Evolutionary conservation across 2,797 vertebrate genomes (phyloP), one percentile per base, ranked within the genome.

Genomic region (Tragelaphus eurycerus): DNA sequence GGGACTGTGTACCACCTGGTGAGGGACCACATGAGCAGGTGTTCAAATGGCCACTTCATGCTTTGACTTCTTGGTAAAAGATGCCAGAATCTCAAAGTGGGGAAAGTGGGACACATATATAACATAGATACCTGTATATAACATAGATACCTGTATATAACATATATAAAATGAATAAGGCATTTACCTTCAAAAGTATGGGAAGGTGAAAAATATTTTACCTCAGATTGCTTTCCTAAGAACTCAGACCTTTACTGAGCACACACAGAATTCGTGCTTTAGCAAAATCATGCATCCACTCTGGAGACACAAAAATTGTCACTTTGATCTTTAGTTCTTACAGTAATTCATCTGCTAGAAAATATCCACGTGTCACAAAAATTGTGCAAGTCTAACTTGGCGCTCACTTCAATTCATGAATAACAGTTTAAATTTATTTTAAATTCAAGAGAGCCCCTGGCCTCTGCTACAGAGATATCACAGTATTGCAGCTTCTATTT

Each of bases 331-430:
- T 95, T 87, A n/a, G n/a, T 78, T 67, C 0, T 88, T 84, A 97
- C 93, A 62, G 74, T 1, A 31, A 83, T 60, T 60, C 85, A 67
- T 62, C 95, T 98, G 90, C 94, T 91, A 96, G 84, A 92, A 96
- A 89, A 88, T 60, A 93, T 74, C 74, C 91, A 96, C n/a, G 50
- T 59, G 12, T 85, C 90, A 96, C 76, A 79, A 86, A 96, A 94
- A 87, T 82, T 79, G 71, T 82, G 27, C 86, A 92, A 89, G 76
- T 93, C 81, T 94, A 96, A 95, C 48, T 98, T 98, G 94, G 95
- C 98, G 85, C 89, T 90, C 86, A 87, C 94, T 98, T 95, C 74
- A 88, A 52, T 98, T 98, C 15, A 25, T 93, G 89, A 98, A 95
- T 93, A 93, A n/a, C 92, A 97, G 4, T 16, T 97, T 93, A 96